Conservation (phyloP, 2,888 invertebrate species). For the Hylaea fasciaria region DNA sequence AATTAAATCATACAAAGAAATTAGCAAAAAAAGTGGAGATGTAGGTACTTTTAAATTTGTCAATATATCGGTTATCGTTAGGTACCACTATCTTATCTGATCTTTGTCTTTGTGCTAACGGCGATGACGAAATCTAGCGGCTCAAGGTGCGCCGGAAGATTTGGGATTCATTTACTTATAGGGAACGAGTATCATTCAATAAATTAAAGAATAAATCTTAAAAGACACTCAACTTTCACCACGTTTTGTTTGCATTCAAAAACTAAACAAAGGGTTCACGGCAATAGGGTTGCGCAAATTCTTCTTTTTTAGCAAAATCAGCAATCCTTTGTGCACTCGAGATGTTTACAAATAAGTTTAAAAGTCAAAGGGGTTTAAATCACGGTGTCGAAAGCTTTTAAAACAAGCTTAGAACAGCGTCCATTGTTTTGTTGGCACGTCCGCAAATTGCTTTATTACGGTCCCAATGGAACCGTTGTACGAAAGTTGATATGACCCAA, state of each 20-base stretch:
- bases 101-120: too few relatives aligned
- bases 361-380: conserved; percentile 84
- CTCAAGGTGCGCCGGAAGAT: too few relatives aligned
- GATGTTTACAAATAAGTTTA: conserved; percentile 82
- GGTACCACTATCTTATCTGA: too few relatives aligned
- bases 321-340: conserved; percentile 74
- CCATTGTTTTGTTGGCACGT: conserved; percentile 81
- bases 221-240: conserved; percentile 65
- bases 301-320: conserved; percentile 69
- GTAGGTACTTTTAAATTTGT: too few relatives aligned
- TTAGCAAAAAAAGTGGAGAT: too few relatives aligned
- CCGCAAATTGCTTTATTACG: conserved; percentile 84
- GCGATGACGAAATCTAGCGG: too few relatives aligned
- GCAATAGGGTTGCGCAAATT: conserved; percentile 80
- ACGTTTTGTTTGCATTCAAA: conserved; percentile 56
- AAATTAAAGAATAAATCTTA: conserved; percentile 31
- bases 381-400: conserved; percentile 83
- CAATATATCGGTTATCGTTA: too few relatives aligned
- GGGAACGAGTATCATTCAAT: too few relatives aligned
- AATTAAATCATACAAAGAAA: too few relatives aligned
- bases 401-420: conserved; percentile 80
- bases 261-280: conserved; percentile 70
- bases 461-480: conserved; percentile 65
- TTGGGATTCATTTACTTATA: too few relatives aligned
- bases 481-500: conserved; percentile 80